Evolutionary conservation across 1,140 invertebrate genomes (phyloP), one percentile per base, ranked within the genome.

Genomic region (Drosophila kepulauana): DNA sequence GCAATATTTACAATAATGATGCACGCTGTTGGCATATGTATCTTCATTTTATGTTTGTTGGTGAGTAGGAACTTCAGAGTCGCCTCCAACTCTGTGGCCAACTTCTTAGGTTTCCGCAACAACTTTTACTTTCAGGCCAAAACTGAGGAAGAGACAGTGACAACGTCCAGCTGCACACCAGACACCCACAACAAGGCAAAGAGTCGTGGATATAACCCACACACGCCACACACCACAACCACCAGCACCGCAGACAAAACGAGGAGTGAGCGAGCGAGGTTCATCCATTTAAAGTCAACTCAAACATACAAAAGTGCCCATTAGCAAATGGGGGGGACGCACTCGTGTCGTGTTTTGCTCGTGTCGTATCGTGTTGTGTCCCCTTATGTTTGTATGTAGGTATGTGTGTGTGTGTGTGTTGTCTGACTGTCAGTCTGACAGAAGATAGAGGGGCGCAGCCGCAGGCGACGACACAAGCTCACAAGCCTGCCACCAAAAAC

Each of bases 121-220:
- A 89, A 87, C 85, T 88, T 88, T 88, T 88, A 88, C 85, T 88
- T 88, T 88, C 85, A 62, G 76, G 61, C 25, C 61, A 8, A 8
- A 38, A 10, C 7, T 7, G 57, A 48, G 28, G 30, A 45, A 13
- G 28, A 30, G 33, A 13, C 38, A 45, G 45, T 16, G 59, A 25
- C 51, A 15, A 41, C 48, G 82, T 81, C 82, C 82, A 86, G 82
- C 75, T 85, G 81, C 67, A 76, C 58, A 73, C 35, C 25, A 54
- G 54, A 70, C 77, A 68, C 57, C 65, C 74, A 84, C 81, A 76
- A 69, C 66, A 46, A 38, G 52, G 25, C 64, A 61, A 35, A 41
- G 8, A 33, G 20, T 71, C 49, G 54, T 67, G 46, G 62, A 5
- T 78, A 7, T 78, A 79, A 78, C 84, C 82, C 82, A 87, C 82